These are phyloP conservation scores for Mesocricetus auratus DNA, from an alignment of 2,113 vertebrate species.

Conservation along the genomic window DNA sequence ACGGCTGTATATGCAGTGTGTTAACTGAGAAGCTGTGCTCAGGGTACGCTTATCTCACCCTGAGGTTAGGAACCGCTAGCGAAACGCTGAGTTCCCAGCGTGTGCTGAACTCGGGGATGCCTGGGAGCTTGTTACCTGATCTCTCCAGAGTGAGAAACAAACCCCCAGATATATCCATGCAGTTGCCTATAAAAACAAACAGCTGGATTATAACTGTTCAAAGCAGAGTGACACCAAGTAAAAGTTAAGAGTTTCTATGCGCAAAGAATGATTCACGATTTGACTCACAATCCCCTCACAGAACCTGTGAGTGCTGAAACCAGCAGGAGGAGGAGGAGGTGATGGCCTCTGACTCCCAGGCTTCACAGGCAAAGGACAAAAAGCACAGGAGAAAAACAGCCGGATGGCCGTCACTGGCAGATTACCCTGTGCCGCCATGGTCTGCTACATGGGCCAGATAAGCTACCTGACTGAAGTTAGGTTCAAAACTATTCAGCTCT, in stretches of 20 bases:
- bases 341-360: neutral
- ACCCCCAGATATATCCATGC: neutral
- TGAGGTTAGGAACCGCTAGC: neutral
- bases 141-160: neutral
- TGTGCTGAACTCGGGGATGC: neutral
- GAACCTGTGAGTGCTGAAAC: neutral
- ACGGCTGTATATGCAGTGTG: rapidly evolving
- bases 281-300: neutral
- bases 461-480: neutral
- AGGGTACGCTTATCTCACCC: rapidly evolving
- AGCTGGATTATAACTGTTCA: neutral
- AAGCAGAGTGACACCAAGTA: neutral
- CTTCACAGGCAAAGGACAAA: too few relatives aligned
- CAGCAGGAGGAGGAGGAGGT: neutral
- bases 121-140: neutral
- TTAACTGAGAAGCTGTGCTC: too few relatives aligned
- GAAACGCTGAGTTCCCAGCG: neutral
- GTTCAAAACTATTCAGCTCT: neutral
- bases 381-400: neutral
- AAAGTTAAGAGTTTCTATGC: neutral
- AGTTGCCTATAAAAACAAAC: neutral
- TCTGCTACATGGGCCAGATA: neutral
- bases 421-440: neutral
- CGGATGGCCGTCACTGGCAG: too few relatives aligned
- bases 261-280: neutral